These are phyloP conservation scores for Pelochelys cantorii DNA, from an alignment of 2,797 vertebrate species.

Conservation along the genomic window DNA sequence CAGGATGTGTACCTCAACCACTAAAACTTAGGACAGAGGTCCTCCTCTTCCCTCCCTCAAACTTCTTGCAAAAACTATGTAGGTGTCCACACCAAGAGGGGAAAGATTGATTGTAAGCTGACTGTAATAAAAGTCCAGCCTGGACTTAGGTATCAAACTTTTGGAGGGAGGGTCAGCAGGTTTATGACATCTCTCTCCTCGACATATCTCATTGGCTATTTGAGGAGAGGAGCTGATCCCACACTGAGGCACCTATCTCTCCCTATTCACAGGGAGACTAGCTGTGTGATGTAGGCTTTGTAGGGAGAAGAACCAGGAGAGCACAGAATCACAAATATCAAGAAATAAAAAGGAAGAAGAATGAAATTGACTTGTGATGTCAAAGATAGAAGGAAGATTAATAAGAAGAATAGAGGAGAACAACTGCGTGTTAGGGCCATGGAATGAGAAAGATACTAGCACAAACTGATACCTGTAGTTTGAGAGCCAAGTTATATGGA, in stretches of 20 bases:
- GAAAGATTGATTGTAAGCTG: too few species aligned
- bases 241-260: not conserved
- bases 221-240: not conserved
- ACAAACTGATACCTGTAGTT: not conserved
- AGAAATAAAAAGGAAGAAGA: rapidly evolving
- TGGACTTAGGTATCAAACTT: not conserved
- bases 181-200: not conserved
- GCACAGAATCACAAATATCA: not conserved
- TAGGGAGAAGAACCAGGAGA: not conserved
- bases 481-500: not conserved
- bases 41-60: not conserved
- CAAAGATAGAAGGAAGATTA: not conserved
- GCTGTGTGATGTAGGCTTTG: not conserved
- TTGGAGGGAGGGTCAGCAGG: rapidly evolving
- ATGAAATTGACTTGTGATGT: not conserved
- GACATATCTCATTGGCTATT: not conserved
- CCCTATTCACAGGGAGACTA: not conserved
- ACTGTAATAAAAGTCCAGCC: not conserved
- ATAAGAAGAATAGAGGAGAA: not conserved
- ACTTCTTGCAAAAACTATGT: not conserved
- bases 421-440: not conserved
- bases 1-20: too few species aligned
- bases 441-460: not conserved
- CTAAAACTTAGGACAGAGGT: not conserved
- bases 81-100: not conserved